Conservation (phyloP, 2,113 vertebrate species). For the Eptatretus burgeri region DNA sequence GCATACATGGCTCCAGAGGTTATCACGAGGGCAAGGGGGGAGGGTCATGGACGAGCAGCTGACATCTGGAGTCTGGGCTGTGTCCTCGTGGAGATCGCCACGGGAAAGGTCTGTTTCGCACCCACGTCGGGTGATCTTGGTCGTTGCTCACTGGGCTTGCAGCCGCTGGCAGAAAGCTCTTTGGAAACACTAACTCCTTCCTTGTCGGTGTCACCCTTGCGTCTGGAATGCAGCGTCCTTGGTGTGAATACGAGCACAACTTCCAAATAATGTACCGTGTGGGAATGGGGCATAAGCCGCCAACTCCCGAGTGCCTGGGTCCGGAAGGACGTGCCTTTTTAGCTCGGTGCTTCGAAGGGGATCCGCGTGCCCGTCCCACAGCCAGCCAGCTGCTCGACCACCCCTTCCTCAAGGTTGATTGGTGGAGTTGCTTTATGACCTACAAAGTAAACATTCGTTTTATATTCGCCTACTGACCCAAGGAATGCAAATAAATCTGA, state of each 20-base stretch:
- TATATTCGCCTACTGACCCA: no score
- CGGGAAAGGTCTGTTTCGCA: slow-evolving; percentile 41
- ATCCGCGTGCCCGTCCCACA: slow-evolving; percentile 70
- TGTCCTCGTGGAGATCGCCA: slow-evolving; percentile 94
- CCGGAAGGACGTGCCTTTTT: slow-evolving; percentile 90
- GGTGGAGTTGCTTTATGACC: no score
- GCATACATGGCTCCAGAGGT: slow-evolving; percentile 99
- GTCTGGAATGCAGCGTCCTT: slow-evolving; percentile 37
- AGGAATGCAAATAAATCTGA: no score
- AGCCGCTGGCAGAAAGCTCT: not conserved
- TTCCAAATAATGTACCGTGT: slow-evolving; percentile 99
- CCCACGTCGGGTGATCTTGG: no score
- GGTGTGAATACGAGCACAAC: slow-evolving; percentile 98
- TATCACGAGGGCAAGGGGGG: slow-evolving; percentile 83
- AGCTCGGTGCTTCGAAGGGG: slow-evolving; percentile 70
- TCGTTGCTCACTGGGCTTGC: no score
- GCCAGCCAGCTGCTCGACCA: slow-evolving; percentile 89
- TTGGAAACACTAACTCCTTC: not conserved
- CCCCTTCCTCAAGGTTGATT: slow-evolving; percentile 64
- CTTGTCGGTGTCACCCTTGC: not conserved
- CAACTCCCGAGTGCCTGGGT: slow-evolving; percentile 71
- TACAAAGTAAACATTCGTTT: no score
- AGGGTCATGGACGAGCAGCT: slow-evolving; percentile 75
- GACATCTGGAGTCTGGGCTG: slow-evolving; percentile 96
- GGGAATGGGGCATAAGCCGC: slow-evolving; percentile 92